phyloP scores from a whole-genome alignment of 2,113 vertebrate genomes.

The Ochotona princeps region DNA sequence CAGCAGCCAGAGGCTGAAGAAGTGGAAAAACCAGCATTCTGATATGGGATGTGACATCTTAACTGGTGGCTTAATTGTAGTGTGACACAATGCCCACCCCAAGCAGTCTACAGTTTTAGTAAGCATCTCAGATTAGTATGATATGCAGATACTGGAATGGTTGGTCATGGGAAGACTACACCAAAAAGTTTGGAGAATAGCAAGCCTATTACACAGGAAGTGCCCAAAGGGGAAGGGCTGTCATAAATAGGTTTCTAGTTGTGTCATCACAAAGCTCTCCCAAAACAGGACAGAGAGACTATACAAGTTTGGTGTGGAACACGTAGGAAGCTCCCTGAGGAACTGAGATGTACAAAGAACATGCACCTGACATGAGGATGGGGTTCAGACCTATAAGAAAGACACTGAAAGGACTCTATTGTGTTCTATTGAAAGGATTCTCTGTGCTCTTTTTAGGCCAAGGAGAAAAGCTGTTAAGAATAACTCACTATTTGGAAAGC shows the following conservation, averaged over 20 bases:
- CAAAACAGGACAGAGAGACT: background rate
- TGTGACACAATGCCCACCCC: too few species aligned
- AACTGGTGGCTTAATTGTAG: too few species aligned
- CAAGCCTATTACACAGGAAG: background rate
- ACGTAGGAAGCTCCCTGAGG: background rate
- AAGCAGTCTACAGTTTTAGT: slow-evolving; percentile 8
- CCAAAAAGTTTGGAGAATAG: background rate
- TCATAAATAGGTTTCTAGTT: background rate
- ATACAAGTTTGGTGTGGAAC: background rate
- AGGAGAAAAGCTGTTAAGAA: background rate
- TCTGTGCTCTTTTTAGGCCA: background rate
- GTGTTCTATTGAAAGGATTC: background rate
- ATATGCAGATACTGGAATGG: background rate
- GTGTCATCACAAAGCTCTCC: background rate
- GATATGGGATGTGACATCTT: too few species aligned
- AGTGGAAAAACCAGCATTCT: too few species aligned
- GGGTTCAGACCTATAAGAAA: background rate
- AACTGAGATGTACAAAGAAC: background rate
- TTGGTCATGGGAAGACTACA: background rate
- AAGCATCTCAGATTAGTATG: slow-evolving; percentile 5
- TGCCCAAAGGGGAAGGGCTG: background rate
- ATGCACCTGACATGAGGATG: background rate
- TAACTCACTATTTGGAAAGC: background rate
- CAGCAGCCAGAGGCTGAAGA: too few species aligned
- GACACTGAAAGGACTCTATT: background rate